These are phyloP conservation scores for Drosophila kanekoi DNA, from an alignment of 2,888 invertebrate genomes.

Conservation along the genomic window DNA sequence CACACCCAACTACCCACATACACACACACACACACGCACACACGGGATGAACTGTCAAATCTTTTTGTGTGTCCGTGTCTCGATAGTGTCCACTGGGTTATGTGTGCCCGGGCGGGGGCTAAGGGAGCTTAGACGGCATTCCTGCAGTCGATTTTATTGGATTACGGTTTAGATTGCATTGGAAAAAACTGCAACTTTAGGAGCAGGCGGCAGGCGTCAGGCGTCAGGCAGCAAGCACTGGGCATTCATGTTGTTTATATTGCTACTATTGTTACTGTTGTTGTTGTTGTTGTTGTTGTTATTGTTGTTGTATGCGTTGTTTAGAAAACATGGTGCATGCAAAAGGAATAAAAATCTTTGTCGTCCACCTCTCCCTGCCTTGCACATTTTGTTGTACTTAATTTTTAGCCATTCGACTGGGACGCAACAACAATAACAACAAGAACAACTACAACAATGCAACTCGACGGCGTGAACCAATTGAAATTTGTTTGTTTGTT, in stretches of 20 bases:
- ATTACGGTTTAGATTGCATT: constrained; percentile 80
- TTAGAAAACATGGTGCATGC: constrained; percentile 72
- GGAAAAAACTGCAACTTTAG: constrained; percentile 64
- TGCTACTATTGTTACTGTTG: constrained; percentile 34
- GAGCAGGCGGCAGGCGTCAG: constrained; percentile 17
- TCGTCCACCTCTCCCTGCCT: constrained; percentile 44
- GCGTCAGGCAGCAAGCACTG: constrained; percentile 11
- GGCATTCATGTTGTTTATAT: constrained; percentile 37
- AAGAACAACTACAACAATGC: constrained; percentile 11
- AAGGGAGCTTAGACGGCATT: constrained; percentile 40
- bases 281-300: constrained; percentile 25
- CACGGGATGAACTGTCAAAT: constrained; percentile 73
- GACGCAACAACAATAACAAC: constrained; percentile 12
- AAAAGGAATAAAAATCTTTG: constrained; percentile 49
- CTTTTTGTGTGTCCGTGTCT: constrained; percentile 53
- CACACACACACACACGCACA: constrained; percentile 8
- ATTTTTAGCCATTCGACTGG: constrained; percentile 41
- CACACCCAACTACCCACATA: constrained; percentile 13
- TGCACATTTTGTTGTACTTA: constrained; percentile 42
- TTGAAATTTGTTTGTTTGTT: constrained; percentile 82
- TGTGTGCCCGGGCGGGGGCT: neutral
- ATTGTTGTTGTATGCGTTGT: constrained; percentile 52
- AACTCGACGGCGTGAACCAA: constrained; percentile 64
- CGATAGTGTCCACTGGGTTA: constrained; percentile 6
- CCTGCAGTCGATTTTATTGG: constrained; percentile 78